Percentiles rank a stretch among this genome's conserved stretches.
phyloP scores from a whole-genome alignment of 2,888 invertebrate species.

The Cylindroiulus punctatus region DNA sequence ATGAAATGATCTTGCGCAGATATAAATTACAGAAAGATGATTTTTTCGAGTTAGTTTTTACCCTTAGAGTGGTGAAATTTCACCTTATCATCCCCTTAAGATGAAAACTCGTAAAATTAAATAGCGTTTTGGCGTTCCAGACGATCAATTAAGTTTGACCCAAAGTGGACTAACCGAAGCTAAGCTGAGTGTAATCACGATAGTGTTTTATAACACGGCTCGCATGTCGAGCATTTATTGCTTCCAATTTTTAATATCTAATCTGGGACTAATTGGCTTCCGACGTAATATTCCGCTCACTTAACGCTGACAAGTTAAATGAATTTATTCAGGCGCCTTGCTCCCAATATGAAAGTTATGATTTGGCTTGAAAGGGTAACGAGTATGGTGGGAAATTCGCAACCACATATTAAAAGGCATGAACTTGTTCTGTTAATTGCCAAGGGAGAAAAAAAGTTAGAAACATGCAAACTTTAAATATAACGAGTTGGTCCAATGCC shows the following conservation, averaged over 20 bases:
- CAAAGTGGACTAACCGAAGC: not conserved
- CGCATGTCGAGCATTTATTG: not conserved
- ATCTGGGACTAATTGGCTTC: constrained; percentile 11
- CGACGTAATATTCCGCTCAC: not conserved
- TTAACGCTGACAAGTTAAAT: constrained; percentile 7
- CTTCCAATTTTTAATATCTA: constrained; percentile 28
- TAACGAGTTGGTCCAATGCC: not conserved
- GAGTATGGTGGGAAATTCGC: not conserved
- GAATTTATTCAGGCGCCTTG: not conserved
- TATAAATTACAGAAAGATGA: not conserved
- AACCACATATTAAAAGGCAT: not conserved
- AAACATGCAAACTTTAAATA: not conserved
- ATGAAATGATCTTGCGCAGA: not conserved
- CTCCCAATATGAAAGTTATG: not conserved
- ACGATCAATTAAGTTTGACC: not conserved
- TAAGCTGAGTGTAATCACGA: not conserved
- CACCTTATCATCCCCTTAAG: not conserved
- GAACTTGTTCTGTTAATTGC: constrained; percentile 15
- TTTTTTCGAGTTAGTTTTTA: not conserved
- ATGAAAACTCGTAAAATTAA: not conserved
- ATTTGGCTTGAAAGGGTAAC: not conserved
- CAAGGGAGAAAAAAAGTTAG: not conserved
- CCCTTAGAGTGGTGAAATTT: constrained; percentile 3
- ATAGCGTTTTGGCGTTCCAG: constrained; percentile 5
- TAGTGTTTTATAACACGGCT: not conserved